These are phyloP conservation scores for Ophion costatus DNA, from an alignment of 2,888 invertebrate species.

Conservation along the genomic window DNA sequence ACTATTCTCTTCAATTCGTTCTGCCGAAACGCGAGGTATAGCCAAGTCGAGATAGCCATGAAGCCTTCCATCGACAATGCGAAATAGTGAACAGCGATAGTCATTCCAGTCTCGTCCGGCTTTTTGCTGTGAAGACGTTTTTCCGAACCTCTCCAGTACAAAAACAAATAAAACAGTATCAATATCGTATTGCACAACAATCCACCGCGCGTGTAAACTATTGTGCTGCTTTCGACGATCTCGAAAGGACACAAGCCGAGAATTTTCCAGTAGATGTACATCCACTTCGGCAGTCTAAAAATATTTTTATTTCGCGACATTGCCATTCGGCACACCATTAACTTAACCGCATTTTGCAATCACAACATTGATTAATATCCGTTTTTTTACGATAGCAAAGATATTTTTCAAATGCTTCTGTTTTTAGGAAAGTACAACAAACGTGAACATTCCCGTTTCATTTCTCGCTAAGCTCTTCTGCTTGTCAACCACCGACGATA, in stretches of 20 bases:
- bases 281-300: neutral
- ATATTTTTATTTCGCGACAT: neutral
- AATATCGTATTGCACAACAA: neutral
- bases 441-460: neutral
- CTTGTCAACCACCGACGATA: neutral
- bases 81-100: conserved; percentile 29
- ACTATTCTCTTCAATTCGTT: conserved; percentile 28
- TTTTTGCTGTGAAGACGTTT: conserved; percentile 12
- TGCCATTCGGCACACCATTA: neutral
- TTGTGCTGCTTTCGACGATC: neutral
- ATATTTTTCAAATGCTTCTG: neutral
- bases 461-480: neutral
- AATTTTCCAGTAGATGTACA: neutral
- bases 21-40: conserved; percentile 24
- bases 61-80: conserved; percentile 21
- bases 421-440: neutral
- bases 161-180: neutral
- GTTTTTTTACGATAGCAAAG: neutral
- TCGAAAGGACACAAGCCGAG: neutral
- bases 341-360: neutral
- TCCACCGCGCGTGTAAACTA: neutral
- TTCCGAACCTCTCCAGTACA: neutral
- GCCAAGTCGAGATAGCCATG: conserved; percentile 35
- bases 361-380: neutral
- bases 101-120: conserved; percentile 36